Evolutionary conservation across 2,888 invertebrate species (phyloP), one percentile per base, ranked within the genome.

Genomic region (Yponomeuta sedellus): DNA sequence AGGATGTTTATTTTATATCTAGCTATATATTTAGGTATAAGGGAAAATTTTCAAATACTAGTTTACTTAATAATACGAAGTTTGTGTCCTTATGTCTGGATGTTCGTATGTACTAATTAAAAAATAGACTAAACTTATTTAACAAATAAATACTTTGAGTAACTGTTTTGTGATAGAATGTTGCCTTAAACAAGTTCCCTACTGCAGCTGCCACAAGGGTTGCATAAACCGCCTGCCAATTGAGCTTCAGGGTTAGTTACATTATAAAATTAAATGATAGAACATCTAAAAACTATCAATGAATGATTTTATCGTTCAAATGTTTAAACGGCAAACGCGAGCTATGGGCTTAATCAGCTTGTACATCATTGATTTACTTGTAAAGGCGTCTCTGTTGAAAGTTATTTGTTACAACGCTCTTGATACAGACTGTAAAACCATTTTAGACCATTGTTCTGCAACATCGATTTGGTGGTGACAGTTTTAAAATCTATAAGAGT

Each of bases 11-110:
- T 64, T 59, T 28, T 44, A 59, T 65, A n/a, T 16, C 62, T 52
- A 52, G 44, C 44, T 63, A 65, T 58, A 58, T 65, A 64, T 40
- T 65, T 22, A n/a, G n/a, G n/a, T n/a, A 64, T 62, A 61, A 61
- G 62, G 64, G 62, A 57, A 64, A 44, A 16, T 22, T 66, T 68
- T 20, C 20, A 63, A 63, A 44, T 22, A 63, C 19, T 16, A 22
- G 12, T 20, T 39, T 63, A 40, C 63, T 40, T 40, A 61, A 40
- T 22, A 40, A 63, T 22, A 44, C 44, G n/a, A 44, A 22, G 20
- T 19, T 11, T 12, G 19, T 63, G 63, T 63, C 63, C 63, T 63
- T 19, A 20, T 63, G 44, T 22, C 28, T 63, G 44, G 63, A 63
- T 63, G 63, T 12, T 34, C 61, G 22, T 59, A 2, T 59, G 25